Conservation (phyloP, 2,797 vertebrate genomes). For the Melanotaenia parkinsoni region DNA sequence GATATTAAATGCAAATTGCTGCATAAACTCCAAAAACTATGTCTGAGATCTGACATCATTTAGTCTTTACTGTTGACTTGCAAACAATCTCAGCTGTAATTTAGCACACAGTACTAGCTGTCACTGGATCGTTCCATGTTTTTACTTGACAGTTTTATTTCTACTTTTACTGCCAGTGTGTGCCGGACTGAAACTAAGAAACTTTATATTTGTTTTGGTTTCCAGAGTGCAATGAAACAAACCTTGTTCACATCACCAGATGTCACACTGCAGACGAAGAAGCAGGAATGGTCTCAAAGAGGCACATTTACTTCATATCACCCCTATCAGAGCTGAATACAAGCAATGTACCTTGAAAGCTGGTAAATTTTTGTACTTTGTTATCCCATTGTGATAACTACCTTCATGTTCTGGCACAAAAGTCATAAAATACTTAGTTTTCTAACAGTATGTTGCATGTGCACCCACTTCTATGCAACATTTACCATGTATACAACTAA, state of each 20-base stretch:
- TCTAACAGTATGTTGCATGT: not conserved
- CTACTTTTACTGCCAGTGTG: constrained; percentile 32
- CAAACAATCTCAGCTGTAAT: not conserved
- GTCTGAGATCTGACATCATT: constrained; percentile 7
- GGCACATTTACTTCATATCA: no score
- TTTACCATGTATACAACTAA: not conserved
- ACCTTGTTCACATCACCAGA: constrained; percentile 6
- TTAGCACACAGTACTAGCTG: not conserved
- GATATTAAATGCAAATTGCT: not conserved
- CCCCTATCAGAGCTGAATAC: no score
- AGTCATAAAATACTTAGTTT: not conserved
- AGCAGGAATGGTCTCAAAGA: no score
- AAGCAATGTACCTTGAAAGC: no score
- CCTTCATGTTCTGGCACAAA: not conserved
- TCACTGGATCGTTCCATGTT: constrained; percentile 12
- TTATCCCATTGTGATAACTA: not conserved
- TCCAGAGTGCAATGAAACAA: constrained; percentile 8
- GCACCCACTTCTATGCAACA: not conserved
- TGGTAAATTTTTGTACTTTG: not conserved
- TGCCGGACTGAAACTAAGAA: not conserved
- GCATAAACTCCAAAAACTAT: not conserved
- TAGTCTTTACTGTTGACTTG: not conserved
- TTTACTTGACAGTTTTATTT: constrained; percentile 23
- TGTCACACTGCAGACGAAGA: not conserved
- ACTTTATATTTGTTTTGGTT: constrained; percentile 19